A percentile compares a stretch with the other conserved stretches of the same genome.
These are phyloP conservation scores for Otolemur crassicaudatus DNA, from an alignment of 2,797 vertebrate species.

Conservation along the genomic window DNA sequence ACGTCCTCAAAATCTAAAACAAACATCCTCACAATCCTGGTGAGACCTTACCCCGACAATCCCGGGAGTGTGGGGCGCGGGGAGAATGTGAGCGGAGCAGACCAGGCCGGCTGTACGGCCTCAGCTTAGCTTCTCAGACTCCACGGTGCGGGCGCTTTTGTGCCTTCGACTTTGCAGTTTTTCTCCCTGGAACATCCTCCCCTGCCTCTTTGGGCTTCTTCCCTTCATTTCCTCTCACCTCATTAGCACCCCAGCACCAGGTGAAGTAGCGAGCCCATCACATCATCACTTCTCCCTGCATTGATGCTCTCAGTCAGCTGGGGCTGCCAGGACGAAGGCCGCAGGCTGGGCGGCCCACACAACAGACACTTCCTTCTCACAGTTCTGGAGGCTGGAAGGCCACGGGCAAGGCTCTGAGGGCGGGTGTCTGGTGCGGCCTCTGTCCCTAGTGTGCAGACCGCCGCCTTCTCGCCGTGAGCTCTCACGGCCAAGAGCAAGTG, in stretches of 20 bases:
- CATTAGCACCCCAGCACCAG: neutral
- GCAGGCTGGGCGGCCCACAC: neutral
- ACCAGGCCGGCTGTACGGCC: too few species aligned
- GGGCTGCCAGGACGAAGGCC: neutral
- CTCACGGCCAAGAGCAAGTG: fast-evolving
- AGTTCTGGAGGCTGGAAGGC: neutral
- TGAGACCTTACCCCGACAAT: too few species aligned
- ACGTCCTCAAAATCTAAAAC: too few species aligned
- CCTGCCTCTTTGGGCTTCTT: neutral
- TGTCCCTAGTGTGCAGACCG: neutral
- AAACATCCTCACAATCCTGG: too few species aligned
- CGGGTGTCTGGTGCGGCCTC: neutral
- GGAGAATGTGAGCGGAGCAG: too few species aligned
- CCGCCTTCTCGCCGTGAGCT: neutral
- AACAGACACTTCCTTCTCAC: neutral
- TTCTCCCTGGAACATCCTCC: neutral
- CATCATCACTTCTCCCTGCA: too few species aligned
- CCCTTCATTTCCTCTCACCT: neutral
- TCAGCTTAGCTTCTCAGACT: too few species aligned
- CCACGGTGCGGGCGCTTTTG: too few species aligned
- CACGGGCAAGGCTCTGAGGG: neutral
- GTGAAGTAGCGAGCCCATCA: neutral
- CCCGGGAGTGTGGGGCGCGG: too few species aligned
- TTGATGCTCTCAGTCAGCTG: neutral
- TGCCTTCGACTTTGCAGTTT: too few species aligned